Evolutionary conservation across 2,888 invertebrate species (phyloP).

Genomic region (Sesia apiformis): DNA sequence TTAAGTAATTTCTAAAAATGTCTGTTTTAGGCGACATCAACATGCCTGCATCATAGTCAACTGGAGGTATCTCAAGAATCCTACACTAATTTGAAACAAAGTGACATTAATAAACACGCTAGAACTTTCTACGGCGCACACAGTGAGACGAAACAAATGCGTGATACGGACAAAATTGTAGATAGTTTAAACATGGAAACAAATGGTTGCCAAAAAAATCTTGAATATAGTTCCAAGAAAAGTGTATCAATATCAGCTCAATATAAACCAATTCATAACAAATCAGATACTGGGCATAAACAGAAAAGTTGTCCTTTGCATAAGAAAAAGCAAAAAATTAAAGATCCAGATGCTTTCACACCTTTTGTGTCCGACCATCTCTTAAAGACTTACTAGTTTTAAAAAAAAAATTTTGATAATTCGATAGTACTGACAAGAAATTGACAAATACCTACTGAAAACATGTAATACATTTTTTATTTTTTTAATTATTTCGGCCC

Average conservation of each 20-base stretch:
- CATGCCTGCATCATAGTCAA: slow-evolving; percentile 63
- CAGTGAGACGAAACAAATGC: not conserved
- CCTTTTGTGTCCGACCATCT: slow-evolving; percentile 58
- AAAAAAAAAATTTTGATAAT: not conserved
- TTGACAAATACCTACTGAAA: no score
- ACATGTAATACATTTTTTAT: not conserved
- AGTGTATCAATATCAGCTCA: slow-evolving; percentile 47
- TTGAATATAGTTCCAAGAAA: slow-evolving; percentile 30
- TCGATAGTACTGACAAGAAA: no score
- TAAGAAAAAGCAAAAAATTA: slow-evolving; percentile 54
- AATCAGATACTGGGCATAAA: slow-evolving; percentile 53
- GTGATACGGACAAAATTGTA: slow-evolving; percentile 7
- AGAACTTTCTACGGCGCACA: not conserved
- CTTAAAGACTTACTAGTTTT: slow-evolving; percentile 56
- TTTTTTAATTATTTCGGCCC: not conserved
- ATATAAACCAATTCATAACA: slow-evolving; percentile 58
- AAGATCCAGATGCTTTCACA: slow-evolving; percentile 36
- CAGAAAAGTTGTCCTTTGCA: slow-evolving; percentile 54
- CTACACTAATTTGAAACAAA: slow-evolving; percentile 23
- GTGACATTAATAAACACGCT: slow-evolving; percentile 8
- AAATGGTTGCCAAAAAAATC: slow-evolving; percentile 37
- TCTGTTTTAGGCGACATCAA: slow-evolving; percentile 39
- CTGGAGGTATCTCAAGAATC: slow-evolving; percentile 42
- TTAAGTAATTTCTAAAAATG: no score
- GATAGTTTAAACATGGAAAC: slow-evolving; percentile 16